Base-by-base conservation (phyloP, 2,797 vertebrate genomes). In the Chelmon rostratus region DNA sequence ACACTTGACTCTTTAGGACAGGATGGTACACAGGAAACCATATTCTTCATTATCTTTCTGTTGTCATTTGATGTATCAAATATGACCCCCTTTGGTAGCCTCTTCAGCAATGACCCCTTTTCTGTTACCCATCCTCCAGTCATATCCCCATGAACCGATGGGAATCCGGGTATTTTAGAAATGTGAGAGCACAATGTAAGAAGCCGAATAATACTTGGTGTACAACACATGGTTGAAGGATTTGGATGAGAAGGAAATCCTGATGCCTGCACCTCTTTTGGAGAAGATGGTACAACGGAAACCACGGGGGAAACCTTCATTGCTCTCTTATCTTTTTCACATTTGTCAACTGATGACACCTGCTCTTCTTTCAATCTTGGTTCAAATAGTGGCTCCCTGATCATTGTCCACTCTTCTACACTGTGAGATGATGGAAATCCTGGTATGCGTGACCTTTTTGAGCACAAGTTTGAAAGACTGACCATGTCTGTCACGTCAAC, bases 121-220 rank as follows among this genome's bases (percentile, higher is more conserved):
- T 79, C 69, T 74, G 47, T 59, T 28, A 68, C 18, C 92, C 89
- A 92, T 23, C 1, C 59, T 33, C 42, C 13, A 69, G 28, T 79
- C 12, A 58, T n/a, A 77, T 78, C 3, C 7, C 9, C 53, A 58
- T 79, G 38, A 73, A 83, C 12, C 46, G 89, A 86, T 53, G 84
- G 56, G 23, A 91, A 86, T 68, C 92, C 92, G 31, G 86, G 82
- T 76, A 92, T 90, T 71, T 50, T 80, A 16, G 91, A 93, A 78
- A 68, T 70, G 28, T 72, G 57, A 9, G 86, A 61, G 56, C 86
- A 89, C 61, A 69, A 5, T 28, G 85, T 42, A 38, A 71, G 70
- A 42, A 91, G 76, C 23, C 78, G 88, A 42, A 78, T 58, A 8
- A 84, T 84, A 72, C 78, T 47, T 77, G 68, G 66, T 50, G 59